Base-by-base conservation (phyloP, 30 jellyfish, hydroid and myxozoan species). In the Cassiopea xamachana region DNA sequence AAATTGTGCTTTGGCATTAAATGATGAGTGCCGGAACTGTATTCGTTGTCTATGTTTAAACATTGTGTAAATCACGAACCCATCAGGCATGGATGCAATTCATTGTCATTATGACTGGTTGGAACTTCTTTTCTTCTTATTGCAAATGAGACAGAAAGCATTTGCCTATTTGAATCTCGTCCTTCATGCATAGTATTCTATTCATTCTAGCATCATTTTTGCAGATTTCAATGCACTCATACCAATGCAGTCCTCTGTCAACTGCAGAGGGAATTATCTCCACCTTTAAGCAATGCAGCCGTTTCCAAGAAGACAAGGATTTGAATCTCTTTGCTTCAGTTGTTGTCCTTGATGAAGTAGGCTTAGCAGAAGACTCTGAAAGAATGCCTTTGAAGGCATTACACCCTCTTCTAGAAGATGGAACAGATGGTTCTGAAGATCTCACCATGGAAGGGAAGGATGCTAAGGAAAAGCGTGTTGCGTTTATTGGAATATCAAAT, bases 371-470 rank as follows among this genome's bases (percentile, higher is more conserved):
- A 86, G 97, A 92, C 77, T 87, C 96, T 9, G 94, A 94, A 14
- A 87, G 94, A 49, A 87, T 93, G 98, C 98, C 98, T 12, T 70
- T 93, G 58, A 93, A 93, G 81, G 98, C 98, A 39, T 69, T 93
- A 69, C 98, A 93, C 80, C 98, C 98, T 3, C 75, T 93, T 76
- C 91, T 93, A 0, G 98, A 93, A 82, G 98, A 93, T 87, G 98
- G 98, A 7, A 87, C 96, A 15, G 98, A 93, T 77, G 98, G 98
- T 9, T 93, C 96, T 9, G 98, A 92, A 76, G 98, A 92, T 39
- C 85, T 92, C 49, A 92, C 98, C 0, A n/a, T 64, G 27, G 94
- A 87, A 60, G 96, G 92, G 43, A 64, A 84, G 1, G 91, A 70
- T 10, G 69, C 72, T 1, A 88, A 87, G 27, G 81, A 73, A 12